These are phyloP conservation scores for Macroramphosus scolopax DNA, from an alignment of 2,797 vertebrate species.

Conservation along the genomic window DNA sequence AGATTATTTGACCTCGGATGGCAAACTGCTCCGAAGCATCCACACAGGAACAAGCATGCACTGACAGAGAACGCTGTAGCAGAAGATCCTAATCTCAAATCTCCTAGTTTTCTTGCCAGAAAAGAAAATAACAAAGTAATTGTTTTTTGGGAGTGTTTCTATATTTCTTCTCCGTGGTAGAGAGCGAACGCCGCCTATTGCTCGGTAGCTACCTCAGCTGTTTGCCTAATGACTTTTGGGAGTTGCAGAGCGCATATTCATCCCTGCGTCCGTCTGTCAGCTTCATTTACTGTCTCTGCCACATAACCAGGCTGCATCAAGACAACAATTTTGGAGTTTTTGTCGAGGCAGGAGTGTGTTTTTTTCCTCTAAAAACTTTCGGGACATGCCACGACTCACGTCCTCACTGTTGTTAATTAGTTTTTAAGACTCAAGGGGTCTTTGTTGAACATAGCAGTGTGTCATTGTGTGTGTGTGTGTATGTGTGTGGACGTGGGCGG, in stretches of 20 bases:
- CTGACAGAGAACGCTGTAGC: slow-evolving; percentile 17
- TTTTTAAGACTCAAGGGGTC: slow-evolving; percentile 42
- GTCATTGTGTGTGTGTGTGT: no score
- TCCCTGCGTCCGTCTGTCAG: slow-evolving; percentile 61
- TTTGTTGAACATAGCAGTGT: no score
- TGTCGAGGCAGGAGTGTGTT: slow-evolving; percentile 28
- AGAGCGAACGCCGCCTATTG: slow-evolving; percentile 33
- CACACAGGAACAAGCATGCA: slow-evolving; percentile 12
- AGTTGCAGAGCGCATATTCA: slow-evolving; percentile 58
- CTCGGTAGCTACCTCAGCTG: slow-evolving; percentile 66
- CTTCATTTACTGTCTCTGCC: slow-evolving; percentile 49
- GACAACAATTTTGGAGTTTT: slow-evolving; percentile 20
- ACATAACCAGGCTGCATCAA: slow-evolving; percentile 30
- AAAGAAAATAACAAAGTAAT: slow-evolving; percentile 36
- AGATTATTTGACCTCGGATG: slow-evolving; percentile 27
- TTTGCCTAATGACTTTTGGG: slow-evolving; percentile 73
- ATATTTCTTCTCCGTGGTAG: slow-evolving; percentile 48
- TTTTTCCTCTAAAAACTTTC: slow-evolving; percentile 26
- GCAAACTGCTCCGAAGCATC: slow-evolving; percentile 10
- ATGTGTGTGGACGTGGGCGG: no score
- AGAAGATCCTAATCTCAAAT: slow-evolving; percentile 40
- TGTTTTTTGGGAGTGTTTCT: slow-evolving; percentile 51
- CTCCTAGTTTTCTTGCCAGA: slow-evolving; percentile 46
- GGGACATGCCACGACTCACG: slow-evolving; percentile 28
- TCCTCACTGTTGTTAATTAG: slow-evolving; percentile 20